Conservation (phyloP, 92 coral and sea anemone species). For the Palythoa heliodiscus region DNA sequence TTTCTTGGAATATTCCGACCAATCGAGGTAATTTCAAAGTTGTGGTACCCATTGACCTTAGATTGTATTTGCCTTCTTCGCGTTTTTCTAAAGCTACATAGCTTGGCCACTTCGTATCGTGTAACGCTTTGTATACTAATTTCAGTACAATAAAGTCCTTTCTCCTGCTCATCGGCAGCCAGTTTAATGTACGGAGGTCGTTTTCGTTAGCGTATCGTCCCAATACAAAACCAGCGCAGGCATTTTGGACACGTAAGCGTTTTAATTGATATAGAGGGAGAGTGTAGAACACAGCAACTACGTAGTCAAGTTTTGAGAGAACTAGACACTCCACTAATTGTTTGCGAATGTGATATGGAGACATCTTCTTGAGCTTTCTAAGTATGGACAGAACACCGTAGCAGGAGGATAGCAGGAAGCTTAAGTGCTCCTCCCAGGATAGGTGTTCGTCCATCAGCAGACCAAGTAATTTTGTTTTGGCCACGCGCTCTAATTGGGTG, state of each 20-base stretch:
- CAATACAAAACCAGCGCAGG: slow-evolving; percentile 4
- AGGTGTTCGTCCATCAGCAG: slow-evolving; percentile 35
- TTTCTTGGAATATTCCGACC: too few relatives aligned
- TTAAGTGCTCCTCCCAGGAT: slow-evolving; percentile 32
- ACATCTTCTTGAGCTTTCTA: neutral
- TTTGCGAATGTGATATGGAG: neutral
- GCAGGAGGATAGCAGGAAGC: slow-evolving; percentile 35
- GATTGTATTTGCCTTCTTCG: too few relatives aligned
- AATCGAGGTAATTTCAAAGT: too few relatives aligned
- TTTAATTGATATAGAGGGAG: neutral
- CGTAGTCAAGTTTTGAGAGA: slow-evolving; percentile 3
- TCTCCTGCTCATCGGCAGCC: neutral
- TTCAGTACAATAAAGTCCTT: slow-evolving; percentile 2
- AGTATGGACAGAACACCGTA: slow-evolving; percentile 34
- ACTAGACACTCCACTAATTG: neutral
- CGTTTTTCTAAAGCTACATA: too few relatives aligned
- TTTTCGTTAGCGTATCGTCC: neutral
- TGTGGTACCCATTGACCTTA: too few relatives aligned
- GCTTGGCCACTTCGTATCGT: neutral
- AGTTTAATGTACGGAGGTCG: neutral
- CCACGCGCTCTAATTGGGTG: slow-evolving; percentile 36
- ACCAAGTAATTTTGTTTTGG: slow-evolving; percentile 41
- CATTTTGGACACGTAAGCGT: slow-evolving; percentile 1
- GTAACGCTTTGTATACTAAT: neutral
- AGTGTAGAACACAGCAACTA: neutral